Conservation (phyloP, 2,888 invertebrate genomes). For the Drosophila buzzatii region DNA sequence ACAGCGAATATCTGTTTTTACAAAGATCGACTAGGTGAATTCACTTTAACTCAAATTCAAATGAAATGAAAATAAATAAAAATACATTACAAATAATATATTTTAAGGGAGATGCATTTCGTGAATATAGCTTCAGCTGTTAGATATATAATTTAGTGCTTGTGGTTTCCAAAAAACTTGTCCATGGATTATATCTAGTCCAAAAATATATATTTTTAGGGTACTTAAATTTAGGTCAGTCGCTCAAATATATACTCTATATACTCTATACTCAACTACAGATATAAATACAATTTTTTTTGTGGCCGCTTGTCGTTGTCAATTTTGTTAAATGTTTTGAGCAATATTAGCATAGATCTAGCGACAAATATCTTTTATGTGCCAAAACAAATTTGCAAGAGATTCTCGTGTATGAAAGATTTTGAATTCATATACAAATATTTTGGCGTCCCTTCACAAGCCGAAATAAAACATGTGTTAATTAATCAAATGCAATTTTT, state of each 20-base stretch:
- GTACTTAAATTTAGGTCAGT: slow-evolving; percentile 64
- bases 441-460: slow-evolving; percentile 23
- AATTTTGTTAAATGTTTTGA: slow-evolving; percentile 77
- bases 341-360: slow-evolving; percentile 64
- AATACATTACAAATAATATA: background rate
- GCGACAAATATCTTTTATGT: slow-evolving; percentile 61
- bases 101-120: background rate
- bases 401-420: slow-evolving; percentile 50
- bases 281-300: slow-evolving; percentile 2
- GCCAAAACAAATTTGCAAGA: slow-evolving; percentile 67
- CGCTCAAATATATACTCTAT: slow-evolving; percentile 11
- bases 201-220: background rate
- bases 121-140: background rate
- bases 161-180: background rate
- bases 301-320: slow-evolving; percentile 67
- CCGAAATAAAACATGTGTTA: slow-evolving; percentile 50
- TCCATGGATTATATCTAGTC: background rate
- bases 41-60: background rate
- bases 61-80: background rate
- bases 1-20: background rate
- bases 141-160: background rate
- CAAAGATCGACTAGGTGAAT: slow-evolving; percentile 7
- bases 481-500: slow-evolving; percentile 60
- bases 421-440: slow-evolving; percentile 43
- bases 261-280: background rate